Evolutionary conservation across 2,113 vertebrate genomes (phyloP).

Genomic region (Tympanuchus pallidicinctus): DNA sequence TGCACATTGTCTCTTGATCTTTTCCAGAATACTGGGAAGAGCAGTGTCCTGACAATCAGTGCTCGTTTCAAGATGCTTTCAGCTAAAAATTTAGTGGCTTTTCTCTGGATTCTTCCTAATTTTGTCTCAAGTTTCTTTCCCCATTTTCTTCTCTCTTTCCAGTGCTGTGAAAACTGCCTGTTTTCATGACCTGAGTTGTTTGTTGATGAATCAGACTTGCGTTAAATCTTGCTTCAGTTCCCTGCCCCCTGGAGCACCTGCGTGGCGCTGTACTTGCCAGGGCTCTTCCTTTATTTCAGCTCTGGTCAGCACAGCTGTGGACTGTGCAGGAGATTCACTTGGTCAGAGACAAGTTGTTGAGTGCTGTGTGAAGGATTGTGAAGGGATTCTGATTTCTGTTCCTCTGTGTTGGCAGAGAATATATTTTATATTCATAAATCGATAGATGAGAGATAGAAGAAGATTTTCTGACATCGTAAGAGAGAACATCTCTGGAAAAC

Average conservation of each 20-base stretch:
- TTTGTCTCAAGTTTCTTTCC: not conserved
- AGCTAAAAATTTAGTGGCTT: not conserved
- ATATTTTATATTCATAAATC: not conserved
- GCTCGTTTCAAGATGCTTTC: not conserved
- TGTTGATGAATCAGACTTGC: not conserved
- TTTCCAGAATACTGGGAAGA: not conserved
- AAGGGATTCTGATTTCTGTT: not conserved
- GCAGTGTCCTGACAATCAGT: rapidly evolving
- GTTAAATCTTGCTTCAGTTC: not conserved
- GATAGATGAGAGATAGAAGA: not conserved
- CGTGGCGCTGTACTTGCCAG: not conserved
- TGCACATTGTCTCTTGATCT: not conserved
- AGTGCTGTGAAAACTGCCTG: not conserved
- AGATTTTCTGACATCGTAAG: not conserved
- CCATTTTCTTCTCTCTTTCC: not conserved
- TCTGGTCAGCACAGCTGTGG: not conserved
- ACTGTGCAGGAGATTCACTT: not conserved
- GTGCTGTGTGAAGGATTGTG: rapidly evolving
- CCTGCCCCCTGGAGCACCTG: rapidly evolving
- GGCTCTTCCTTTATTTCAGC: too few relatives aligned
- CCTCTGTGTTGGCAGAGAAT: not conserved
- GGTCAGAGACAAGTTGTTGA: not conserved
- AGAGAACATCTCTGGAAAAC: not conserved
- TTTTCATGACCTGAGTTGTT: not conserved
- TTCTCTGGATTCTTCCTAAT: not conserved